Conservation (phyloP, 2,113 vertebrate species). For the Cyrtonyx montezumae region DNA sequence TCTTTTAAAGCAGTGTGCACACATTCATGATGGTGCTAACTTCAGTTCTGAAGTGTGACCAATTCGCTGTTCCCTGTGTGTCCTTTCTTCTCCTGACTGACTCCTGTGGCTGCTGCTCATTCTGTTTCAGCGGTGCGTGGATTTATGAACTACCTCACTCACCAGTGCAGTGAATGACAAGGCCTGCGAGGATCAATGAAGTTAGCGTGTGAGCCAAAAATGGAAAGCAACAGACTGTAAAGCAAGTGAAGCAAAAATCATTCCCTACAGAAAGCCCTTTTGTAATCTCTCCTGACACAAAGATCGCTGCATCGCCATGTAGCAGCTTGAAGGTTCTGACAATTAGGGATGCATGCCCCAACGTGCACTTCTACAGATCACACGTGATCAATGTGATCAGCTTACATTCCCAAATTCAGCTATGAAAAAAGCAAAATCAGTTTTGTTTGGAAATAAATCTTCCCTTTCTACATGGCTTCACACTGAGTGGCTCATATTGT, state of each 20-base stretch:
- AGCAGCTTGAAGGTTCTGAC: not conserved
- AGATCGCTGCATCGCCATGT: not conserved
- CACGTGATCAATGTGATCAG: fast-evolving
- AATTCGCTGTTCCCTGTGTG: not conserved
- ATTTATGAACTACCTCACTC: not conserved
- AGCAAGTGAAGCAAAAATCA: not conserved
- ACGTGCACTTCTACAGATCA: not conserved
- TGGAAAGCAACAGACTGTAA: not conserved
- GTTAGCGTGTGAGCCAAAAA: not conserved
- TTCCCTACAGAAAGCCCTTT: not conserved
- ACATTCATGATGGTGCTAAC: not conserved
- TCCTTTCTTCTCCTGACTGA: not conserved
- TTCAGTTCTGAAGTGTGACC: not conserved
- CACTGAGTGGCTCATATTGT: not conserved
- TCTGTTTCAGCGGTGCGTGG: not conserved
- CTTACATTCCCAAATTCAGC: not conserved
- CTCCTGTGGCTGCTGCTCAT: not conserved
- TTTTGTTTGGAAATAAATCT: not conserved
- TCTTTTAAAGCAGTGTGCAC: fast-evolving
- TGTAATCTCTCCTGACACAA: not conserved
- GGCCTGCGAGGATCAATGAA: not conserved
- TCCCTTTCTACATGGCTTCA: not conserved
- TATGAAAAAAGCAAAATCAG: not conserved
- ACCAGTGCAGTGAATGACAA: not conserved
- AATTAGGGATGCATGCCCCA: fast-evolving